These are phyloP conservation scores for Calyptommatus sinebrachiatus DNA, from an alignment of 2,113 vertebrate species.

Conservation along the genomic window DNA sequence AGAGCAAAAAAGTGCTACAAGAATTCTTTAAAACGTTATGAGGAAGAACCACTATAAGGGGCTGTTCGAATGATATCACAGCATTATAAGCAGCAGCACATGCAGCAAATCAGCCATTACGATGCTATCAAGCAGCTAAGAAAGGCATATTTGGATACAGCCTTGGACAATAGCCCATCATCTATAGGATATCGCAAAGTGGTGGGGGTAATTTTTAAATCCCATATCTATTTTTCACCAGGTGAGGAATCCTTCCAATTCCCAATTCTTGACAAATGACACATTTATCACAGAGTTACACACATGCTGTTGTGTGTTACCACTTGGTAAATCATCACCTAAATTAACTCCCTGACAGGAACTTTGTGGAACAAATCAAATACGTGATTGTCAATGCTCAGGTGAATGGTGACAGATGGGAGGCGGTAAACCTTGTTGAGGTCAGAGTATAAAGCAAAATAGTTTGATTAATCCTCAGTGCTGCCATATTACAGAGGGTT, in stretches of 20 bases:
- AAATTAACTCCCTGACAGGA: slow-evolving; percentile 2
- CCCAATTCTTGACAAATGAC: neutral
- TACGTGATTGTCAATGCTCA: slow-evolving; percentile 23
- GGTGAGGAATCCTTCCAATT: neutral
- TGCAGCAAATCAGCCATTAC: too few species aligned
- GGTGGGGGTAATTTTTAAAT: neutral
- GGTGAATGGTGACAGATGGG: slow-evolving; percentile 26
- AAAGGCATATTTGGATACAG: neutral
- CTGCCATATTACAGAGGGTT: slow-evolving; percentile 43
- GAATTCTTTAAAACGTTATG: too few species aligned
- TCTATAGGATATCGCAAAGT: too few species aligned
- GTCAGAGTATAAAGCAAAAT: slow-evolving; percentile 45
- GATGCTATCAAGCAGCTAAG: neutral
- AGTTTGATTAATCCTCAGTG: slow-evolving; percentile 58
- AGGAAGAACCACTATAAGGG: too few species aligned
- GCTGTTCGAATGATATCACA: too few species aligned
- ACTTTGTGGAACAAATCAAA: slow-evolving; percentile 39
- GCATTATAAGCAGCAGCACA: too few species aligned
- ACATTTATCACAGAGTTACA: neutral
- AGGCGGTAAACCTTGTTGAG: slow-evolving; percentile 36
- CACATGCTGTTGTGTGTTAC: too few species aligned
- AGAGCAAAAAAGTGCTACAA: too few species aligned
- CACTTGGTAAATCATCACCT: neutral
- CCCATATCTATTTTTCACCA: neutral
- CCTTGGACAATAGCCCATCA: neutral